Percentiles rank a stretch among this genome's conserved stretches.
Evolutionary conservation across 2,888 invertebrate genomes (phyloP).

Genomic region (Sinopyrophorus schimmeli): DNA sequence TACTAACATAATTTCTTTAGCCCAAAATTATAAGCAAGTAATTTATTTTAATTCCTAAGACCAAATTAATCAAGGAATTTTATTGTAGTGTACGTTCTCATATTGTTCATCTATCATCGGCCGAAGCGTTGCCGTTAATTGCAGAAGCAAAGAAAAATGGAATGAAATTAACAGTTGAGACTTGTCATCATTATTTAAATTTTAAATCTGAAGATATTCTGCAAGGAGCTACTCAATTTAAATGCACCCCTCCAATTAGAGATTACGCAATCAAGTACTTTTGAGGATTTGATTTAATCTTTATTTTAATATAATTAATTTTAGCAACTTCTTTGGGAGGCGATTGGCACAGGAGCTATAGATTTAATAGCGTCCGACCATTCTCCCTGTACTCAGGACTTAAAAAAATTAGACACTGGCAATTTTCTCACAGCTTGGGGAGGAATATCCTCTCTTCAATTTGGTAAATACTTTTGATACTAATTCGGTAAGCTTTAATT

Average conservation of each 20-base stretch:
- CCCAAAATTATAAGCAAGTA: constrained; percentile 61
- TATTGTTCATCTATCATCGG: constrained; percentile 69
- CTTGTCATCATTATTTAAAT: constrained; percentile 73
- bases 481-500: background rate
- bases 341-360: constrained; percentile 60
- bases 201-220: constrained; percentile 67
- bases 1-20: constrained; percentile 61
- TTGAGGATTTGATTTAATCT: background rate
- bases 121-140: constrained; percentile 63
- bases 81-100: constrained; percentile 64
- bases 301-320: constrained; percentile 10
- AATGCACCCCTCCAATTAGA: constrained; percentile 74
- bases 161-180: constrained; percentile 68
- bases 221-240: constrained; percentile 67
- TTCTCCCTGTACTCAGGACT: constrained; percentile 68
- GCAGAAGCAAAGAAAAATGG: constrained; percentile 59
- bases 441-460: constrained; percentile 73
- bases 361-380: constrained; percentile 71
- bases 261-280: constrained; percentile 62
- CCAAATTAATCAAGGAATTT: constrained; percentile 3
- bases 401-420: constrained; percentile 57
- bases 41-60: constrained; percentile 10
- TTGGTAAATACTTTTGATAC: constrained; percentile 60
- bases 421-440: constrained; percentile 74
- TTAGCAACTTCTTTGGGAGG: constrained; percentile 67